Conservation (phyloP, 1,140 invertebrate species). For the Babylonia areolata region DNA sequence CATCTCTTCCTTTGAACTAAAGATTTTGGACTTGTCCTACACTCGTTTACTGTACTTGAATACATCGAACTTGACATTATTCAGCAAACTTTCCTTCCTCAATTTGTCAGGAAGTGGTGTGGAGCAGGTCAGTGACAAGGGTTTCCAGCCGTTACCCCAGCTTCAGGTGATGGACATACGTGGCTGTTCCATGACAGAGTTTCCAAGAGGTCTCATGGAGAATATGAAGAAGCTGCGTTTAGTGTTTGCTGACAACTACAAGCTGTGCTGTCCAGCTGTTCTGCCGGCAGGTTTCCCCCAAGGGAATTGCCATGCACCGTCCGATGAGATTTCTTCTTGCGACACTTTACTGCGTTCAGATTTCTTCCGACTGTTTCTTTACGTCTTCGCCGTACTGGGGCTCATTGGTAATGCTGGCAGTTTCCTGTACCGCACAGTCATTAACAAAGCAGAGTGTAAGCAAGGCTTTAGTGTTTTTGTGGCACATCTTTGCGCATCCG, state of each 20-base stretch:
- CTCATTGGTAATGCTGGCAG: conserved; percentile 55
- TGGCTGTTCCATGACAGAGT: conserved; percentile 27
- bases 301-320: conserved; percentile 39
- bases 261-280: conserved; percentile 48
- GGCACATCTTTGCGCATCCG: conserved; percentile 58
- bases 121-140: background rate
- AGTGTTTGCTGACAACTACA: conserved; percentile 46
- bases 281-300: conserved; percentile 19
- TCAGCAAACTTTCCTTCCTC: background rate
- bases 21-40: background rate
- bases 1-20: background rate
- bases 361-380: conserved; percentile 43
- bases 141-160: background rate
- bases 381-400: conserved; percentile 47
- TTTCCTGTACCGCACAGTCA: conserved; percentile 43
- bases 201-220: conserved; percentile 33
- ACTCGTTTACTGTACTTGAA: background rate
- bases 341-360: conserved; percentile 44
- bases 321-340: conserved; percentile 56
- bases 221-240: background rate
- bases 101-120: conserved; percentile 32
- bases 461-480: conserved; percentile 48
- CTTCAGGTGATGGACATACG: conserved; percentile 26
- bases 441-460: conserved; percentile 27
- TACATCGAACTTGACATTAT: background rate